Base-by-base conservation (phyloP, 2,888 invertebrate species). In the Choreutis nemorana region DNA sequence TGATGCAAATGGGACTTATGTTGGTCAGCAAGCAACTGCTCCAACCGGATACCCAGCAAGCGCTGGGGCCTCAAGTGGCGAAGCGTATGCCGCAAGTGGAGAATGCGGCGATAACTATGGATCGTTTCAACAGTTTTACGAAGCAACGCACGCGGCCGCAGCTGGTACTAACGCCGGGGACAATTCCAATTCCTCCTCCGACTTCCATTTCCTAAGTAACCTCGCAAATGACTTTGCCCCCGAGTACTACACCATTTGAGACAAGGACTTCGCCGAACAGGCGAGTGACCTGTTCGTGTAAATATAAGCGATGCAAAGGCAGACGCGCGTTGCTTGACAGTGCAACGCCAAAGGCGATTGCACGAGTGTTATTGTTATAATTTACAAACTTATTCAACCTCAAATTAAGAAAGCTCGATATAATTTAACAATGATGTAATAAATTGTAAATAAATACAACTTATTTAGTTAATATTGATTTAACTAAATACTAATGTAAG, bases 141-240 rank as follows among this genome's bases (percentile, higher is more conserved):
- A 83, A 31, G 79, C 79, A 33, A 79, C 67, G 33, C 78, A 81
- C 50, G 71, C 78, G 31, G 58, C 81, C 3, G 72, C 78, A 20
- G 40, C 45, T 30, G 37, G 37, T 21, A n/a, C n/a, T n/a, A n/a
- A n/a, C n/a, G 51, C 83, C 12, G 86, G 89, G 27, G 91, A 92
- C 50, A 91, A 91, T 68, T 91, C 91, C 47, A 93, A 92, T 62
- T 91, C 91, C 59, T 93, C 93, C n/a, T 92, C 94, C 15, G 94
- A 94, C 68, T 94, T 94, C 71, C 94, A 94, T 67, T 95, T 95
- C 64, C 83, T 95, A 39, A 92, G 93, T 71, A 94, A 91, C 63
- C 81, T 94, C 55, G 92, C 94, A 39, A 94, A 93, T 63, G 94
- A 94, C 63, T 94, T 94, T 63, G 91, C 91, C 11, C 94, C 94